phyloP scores from a whole-genome alignment of 2,888 invertebrate genomes.

The Scaptomyza cyrtandrae region DNA sequence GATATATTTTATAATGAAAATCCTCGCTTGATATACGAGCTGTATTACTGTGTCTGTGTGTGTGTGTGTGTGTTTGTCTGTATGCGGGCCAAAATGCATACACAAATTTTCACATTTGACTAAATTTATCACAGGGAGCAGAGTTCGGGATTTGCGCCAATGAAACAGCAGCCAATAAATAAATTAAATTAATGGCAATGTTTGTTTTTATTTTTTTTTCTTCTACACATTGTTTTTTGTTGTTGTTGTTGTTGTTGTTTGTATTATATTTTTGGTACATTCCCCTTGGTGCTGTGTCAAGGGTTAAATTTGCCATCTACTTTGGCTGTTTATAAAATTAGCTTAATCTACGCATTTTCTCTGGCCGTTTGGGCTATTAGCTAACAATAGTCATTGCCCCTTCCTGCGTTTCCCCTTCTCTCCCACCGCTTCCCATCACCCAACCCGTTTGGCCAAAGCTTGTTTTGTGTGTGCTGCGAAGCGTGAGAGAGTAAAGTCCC shows the following conservation, averaged over 20 bases:
- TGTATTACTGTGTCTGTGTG: constrained; percentile 25
- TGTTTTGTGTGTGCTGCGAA: constrained; percentile 58
- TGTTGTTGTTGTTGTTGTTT: too few species aligned
- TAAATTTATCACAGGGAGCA: constrained; percentile 77
- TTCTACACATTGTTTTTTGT: background rate
- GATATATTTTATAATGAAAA: constrained; percentile 84
- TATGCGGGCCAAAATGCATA: constrained; percentile 76
- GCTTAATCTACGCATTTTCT: constrained; percentile 62
- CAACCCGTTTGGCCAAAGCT: background rate
- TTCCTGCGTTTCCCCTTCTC: too few species aligned
- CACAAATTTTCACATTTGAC: constrained; percentile 82
- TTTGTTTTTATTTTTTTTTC: background rate
- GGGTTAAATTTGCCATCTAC: constrained; percentile 46
- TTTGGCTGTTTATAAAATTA: constrained; percentile 72
- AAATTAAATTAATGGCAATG: constrained; percentile 84
- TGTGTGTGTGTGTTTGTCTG: constrained; percentile 46
- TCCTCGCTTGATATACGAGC: constrained; percentile 71
- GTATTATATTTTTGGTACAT: constrained; percentile 24
- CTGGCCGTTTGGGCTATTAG: constrained; percentile 57
- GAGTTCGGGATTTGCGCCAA: constrained; percentile 81
- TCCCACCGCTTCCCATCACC: background rate
- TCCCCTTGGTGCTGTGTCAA: constrained; percentile 22
- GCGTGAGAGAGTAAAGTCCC: constrained; percentile 77
- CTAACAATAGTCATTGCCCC: constrained; percentile 49
- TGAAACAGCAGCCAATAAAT: constrained; percentile 84